Percentiles rank a stretch among this genome's conserved stretches.
Evolutionary conservation across 2,797 vertebrate genomes (phyloP).

Genomic region (Coregonus sp.): DNA sequence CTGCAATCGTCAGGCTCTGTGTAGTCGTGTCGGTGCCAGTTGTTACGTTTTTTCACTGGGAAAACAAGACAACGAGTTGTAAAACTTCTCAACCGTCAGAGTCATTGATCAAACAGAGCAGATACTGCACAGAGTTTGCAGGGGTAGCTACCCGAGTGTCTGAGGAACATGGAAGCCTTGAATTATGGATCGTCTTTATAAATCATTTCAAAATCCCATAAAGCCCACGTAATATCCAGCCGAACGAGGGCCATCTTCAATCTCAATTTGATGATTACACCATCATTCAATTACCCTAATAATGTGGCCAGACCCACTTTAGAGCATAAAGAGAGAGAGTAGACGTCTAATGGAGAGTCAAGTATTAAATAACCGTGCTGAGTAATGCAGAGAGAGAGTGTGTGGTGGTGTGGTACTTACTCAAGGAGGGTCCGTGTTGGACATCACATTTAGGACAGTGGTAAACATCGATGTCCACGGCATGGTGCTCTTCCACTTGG

Average conservation of each 20-base stretch:
- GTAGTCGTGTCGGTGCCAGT: constrained; percentile 98
- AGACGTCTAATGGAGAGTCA: background rate
- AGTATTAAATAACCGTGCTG: background rate
- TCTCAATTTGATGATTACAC: constrained; percentile 53
- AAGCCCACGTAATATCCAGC: background rate
- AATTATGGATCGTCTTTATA: background rate
- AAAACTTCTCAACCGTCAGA: too few relatives aligned
- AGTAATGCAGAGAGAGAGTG: background rate
- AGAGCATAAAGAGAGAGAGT: constrained; percentile 33
- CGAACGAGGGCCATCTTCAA: constrained; percentile 30
- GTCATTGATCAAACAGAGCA: background rate
- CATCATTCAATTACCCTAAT: constrained; percentile 63
- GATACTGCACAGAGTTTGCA: background rate
- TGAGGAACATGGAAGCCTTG: background rate
- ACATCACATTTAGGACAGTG: constrained; percentile 97
- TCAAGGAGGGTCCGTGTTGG: constrained; percentile 90
- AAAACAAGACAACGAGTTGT: constrained; percentile 29
- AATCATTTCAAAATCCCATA: background rate
- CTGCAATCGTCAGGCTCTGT: constrained; percentile 89
- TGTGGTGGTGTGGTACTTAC: constrained; percentile 78
- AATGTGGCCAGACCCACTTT: constrained; percentile 3
- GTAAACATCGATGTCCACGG: constrained; percentile 96
- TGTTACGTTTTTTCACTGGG: constrained; percentile 93
- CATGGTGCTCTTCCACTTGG: constrained; percentile 96
- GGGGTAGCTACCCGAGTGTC: background rate